These are phyloP conservation scores for Diphyllodes magnificus DNA, from an alignment of 2,113 vertebrate genomes.

Conservation along the genomic window DNA sequence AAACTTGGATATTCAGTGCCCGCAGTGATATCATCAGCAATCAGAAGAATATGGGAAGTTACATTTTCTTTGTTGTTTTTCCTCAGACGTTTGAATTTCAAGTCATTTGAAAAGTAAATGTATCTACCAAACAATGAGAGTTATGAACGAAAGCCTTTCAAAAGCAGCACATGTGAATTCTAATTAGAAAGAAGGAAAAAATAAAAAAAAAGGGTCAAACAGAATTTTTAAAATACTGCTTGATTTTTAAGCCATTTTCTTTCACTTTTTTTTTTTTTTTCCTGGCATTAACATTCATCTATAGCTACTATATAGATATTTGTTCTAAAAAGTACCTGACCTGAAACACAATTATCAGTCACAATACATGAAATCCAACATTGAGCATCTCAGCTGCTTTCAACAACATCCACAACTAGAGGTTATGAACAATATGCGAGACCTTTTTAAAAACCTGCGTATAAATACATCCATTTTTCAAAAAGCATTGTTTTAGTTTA, in stretches of 20 bases:
- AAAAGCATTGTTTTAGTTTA: not conserved
- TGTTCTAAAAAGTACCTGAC: not conserved
- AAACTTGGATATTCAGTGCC: rapidly evolving
- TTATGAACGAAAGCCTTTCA: not conserved
- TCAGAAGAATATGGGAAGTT: not conserved
- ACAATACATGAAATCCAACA: not conserved
- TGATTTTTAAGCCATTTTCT: not conserved
- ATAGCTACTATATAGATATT: rapidly evolving
- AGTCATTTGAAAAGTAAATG: not conserved
- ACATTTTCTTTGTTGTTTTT: not conserved
- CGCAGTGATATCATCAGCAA: not conserved
- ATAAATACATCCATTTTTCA: not conserved
- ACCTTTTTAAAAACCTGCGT: not conserved
- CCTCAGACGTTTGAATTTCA: not conserved
- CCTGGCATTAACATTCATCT: not conserved
- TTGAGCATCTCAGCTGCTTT: not conserved
- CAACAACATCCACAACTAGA: not conserved
- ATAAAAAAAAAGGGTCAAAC: rapidly evolving
- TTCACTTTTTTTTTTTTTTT: not conserved
- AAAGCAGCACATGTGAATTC: rapidly evolving
- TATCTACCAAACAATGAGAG: not conserved
- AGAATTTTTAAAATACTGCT: rapidly evolving
- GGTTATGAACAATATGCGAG: not conserved
- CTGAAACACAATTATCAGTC: not conserved
- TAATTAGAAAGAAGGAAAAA: not conserved